These are phyloP conservation scores for Eurois occulta DNA, from an alignment of 2,888 invertebrate species.

Conservation along the genomic window DNA sequence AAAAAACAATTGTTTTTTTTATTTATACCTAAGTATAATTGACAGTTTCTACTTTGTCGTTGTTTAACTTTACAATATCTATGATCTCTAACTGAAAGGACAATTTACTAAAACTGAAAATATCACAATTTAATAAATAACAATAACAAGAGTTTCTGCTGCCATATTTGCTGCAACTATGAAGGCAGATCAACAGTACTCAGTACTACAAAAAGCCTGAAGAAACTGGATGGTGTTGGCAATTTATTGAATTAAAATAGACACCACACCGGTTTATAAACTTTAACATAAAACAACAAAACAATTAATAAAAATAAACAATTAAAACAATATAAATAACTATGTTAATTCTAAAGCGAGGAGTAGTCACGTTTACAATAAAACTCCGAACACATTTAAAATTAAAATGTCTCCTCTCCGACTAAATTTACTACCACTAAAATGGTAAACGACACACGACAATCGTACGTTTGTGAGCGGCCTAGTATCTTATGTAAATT, in stretches of 20 bases:
- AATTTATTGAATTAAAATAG: neutral
- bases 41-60: no score
- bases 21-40: no score
- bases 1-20: no score
- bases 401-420: constrained; percentile 29
- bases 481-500: constrained; percentile 72
- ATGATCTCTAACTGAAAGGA: neutral
- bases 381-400: constrained; percentile 28
- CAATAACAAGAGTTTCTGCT: neutral
- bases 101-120: neutral
- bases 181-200: neutral
- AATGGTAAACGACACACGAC: constrained; percentile 49
- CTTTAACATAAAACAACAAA: constrained; percentile 20
- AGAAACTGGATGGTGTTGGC: neutral
- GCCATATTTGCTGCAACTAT: neutral
- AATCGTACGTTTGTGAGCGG: constrained; percentile 55
- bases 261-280: neutral
- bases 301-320: constrained; percentile 35
- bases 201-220: no score
- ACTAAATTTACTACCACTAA: constrained; percentile 46
- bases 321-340: constrained; percentile 34
- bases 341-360: constrained; percentile 30
- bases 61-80: no score
- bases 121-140: neutral
- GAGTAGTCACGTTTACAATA: constrained; percentile 32